Evolutionary conservation across 1,140 invertebrate genomes (phyloP).

Genomic region (Hyposmocoma kahamanoa): DNA sequence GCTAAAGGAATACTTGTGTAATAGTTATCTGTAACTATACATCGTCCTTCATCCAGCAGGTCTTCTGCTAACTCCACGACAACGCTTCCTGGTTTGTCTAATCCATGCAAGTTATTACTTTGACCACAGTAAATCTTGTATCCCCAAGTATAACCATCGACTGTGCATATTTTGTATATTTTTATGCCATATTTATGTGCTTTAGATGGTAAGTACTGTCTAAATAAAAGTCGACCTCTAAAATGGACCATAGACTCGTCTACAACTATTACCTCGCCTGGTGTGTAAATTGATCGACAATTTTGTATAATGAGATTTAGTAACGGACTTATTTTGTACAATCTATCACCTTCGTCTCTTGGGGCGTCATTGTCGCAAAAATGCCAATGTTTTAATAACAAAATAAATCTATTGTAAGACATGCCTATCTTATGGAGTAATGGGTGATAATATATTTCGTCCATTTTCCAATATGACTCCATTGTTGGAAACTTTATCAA

Average conservation of each 20-base stretch:
- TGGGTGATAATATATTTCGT: constrained; percentile 10
- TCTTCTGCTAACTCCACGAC: constrained; percentile 3
- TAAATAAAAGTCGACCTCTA: constrained; percentile 7
- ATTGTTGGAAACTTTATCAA: constrained; percentile 7
- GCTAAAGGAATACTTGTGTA: constrained; percentile 15
- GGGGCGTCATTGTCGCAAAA: constrained; percentile 10
- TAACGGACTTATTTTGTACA: constrained; percentile 13
- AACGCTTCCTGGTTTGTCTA: constrained; percentile 7
- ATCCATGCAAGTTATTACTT: not conserved
- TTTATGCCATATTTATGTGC: constrained; percentile 14
- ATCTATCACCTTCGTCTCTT: constrained; percentile 5
- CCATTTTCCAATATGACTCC: constrained; percentile 11
- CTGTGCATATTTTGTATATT: constrained; percentile 11
- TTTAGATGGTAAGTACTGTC: constrained; percentile 9
- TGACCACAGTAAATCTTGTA: constrained; percentile 9
- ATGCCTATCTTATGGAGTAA: constrained; percentile 13
- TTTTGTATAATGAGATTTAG: constrained; percentile 10
- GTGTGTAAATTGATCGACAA: constrained; percentile 7
- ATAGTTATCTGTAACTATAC: constrained; percentile 9
- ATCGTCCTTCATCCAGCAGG: constrained; percentile 5
- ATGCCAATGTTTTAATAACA: constrained; percentile 11
- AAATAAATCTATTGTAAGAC: constrained; percentile 11
- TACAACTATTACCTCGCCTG: constrained; percentile 2
- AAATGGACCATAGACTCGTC: constrained; percentile 13
- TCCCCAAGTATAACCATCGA: constrained; percentile 8